Evolutionary conservation across 2,113 vertebrate species (phyloP).

Genomic region (Coryphaenoides rupestris): DNA sequence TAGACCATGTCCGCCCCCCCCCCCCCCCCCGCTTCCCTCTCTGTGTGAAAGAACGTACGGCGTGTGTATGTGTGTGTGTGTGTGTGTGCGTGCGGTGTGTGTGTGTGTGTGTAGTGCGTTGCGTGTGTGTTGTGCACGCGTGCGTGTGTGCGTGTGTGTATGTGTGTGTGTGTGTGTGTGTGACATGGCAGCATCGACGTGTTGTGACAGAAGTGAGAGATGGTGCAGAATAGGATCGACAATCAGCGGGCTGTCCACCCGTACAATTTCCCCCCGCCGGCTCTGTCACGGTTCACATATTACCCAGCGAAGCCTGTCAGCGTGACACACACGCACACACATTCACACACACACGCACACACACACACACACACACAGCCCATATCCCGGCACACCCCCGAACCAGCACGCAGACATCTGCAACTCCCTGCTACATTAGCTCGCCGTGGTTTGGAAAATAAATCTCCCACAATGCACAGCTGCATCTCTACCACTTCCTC

Average conservation of each 20-base stretch:
- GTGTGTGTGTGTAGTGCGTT: not conserved
- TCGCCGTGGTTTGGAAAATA: constrained; percentile 22
- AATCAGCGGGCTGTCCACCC: constrained; percentile 46
- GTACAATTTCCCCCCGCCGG: constrained; percentile 41
- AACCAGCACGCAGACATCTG: no score
- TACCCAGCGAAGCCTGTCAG: constrained; percentile 25
- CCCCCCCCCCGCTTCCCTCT: no score
- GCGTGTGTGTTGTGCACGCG: not conserved
- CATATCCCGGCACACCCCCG: not conserved
- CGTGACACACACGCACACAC: no score
- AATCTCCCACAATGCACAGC: constrained; percentile 8
- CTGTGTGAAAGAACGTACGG: not conserved
- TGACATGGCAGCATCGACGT: constrained; percentile 11
- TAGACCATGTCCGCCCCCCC: no score
- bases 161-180: not conserved
- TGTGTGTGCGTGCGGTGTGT: not conserved
- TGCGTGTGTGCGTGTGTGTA: not conserved
- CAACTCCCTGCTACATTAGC: constrained; percentile 24
- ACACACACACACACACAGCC: no score
- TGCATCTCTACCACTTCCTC: not conserved
- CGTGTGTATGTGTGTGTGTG: not conserved
- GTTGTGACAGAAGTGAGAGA: constrained; percentile 44
- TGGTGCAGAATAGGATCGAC: constrained; percentile 35
- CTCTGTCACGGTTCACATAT: constrained; percentile 47
- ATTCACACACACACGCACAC: no score